A percentile compares a stretch with the other conserved stretches of the same genome.
phyloP scores from a whole-genome alignment of 2,797 vertebrate species.

The Eulemur albifrons region DNA sequence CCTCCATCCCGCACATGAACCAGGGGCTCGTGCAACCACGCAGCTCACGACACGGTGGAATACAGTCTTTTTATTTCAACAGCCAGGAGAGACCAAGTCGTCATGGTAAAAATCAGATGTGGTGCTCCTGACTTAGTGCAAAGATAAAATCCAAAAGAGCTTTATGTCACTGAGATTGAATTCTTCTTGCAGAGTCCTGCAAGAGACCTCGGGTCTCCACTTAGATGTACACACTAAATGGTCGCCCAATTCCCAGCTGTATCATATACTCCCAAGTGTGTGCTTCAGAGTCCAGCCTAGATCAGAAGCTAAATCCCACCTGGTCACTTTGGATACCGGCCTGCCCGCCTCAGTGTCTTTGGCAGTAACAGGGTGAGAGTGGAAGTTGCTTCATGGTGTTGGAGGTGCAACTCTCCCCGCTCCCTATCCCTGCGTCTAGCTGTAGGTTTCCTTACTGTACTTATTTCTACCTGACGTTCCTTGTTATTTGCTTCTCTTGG shows the following conservation, averaged over 20 bases:
- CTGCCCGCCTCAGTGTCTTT: background rate
- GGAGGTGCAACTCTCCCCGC: background rate
- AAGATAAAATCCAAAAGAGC: background rate
- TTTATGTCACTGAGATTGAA: background rate
- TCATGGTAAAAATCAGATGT: background rate
- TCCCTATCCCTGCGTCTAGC: background rate
- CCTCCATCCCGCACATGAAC: background rate
- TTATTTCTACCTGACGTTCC: background rate
- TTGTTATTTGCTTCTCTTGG: background rate
- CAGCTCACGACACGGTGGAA: fast-evolving
- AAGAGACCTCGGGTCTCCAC: background rate
- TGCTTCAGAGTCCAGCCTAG: background rate
- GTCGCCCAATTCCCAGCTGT: background rate
- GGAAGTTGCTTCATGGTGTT: background rate
- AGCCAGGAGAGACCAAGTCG: background rate
- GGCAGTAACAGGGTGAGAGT: background rate
- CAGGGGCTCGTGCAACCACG: no score
- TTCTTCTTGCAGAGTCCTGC: background rate
- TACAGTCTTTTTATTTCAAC: fast-evolving
- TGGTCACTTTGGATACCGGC: background rate
- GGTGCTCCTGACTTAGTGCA: background rate
- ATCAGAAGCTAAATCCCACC: background rate
- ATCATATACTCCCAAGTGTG: background rate
- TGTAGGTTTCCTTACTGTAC: background rate
- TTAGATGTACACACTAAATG: background rate